These are phyloP conservation scores for Lonchura striata DNA, from an alignment of 2,113 vertebrate genomes.

Conservation along the genomic window DNA sequence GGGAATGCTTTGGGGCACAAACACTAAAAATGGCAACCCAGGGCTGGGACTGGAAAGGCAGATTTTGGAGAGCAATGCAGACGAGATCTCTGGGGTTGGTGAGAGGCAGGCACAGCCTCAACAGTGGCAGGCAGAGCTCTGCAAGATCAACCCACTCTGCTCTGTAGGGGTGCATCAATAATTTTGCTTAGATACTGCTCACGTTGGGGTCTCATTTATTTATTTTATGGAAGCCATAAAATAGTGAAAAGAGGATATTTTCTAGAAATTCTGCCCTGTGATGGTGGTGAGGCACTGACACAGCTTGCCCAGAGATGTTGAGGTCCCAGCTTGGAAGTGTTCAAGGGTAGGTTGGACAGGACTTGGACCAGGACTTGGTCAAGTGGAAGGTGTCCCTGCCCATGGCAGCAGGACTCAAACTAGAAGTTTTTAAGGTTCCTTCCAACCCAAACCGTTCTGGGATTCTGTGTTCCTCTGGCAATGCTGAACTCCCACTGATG, in stretches of 20 bases:
- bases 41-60: background rate
- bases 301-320: background rate
- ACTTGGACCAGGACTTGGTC: background rate
- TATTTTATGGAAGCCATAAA: background rate
- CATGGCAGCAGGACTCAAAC: background rate
- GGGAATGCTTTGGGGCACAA: background rate
- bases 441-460: background rate
- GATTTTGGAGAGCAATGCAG: background rate
- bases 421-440: background rate
- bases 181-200: background rate
- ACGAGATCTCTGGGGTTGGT: background rate
- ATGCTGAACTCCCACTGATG: background rate
- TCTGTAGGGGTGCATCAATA: background rate
- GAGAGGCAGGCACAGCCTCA: background rate
- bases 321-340: background rate
- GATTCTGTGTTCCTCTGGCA: background rate
- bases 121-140: background rate
- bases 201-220: background rate
- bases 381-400: background rate
- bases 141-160: no score
- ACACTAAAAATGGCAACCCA: background rate
- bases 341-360: background rate
- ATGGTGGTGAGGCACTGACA: background rate
- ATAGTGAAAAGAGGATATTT: background rate
- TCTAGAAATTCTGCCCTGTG: background rate